phyloP scores from a whole-genome alignment of 1,140 invertebrate species.

The Pantala flavescens region DNA sequence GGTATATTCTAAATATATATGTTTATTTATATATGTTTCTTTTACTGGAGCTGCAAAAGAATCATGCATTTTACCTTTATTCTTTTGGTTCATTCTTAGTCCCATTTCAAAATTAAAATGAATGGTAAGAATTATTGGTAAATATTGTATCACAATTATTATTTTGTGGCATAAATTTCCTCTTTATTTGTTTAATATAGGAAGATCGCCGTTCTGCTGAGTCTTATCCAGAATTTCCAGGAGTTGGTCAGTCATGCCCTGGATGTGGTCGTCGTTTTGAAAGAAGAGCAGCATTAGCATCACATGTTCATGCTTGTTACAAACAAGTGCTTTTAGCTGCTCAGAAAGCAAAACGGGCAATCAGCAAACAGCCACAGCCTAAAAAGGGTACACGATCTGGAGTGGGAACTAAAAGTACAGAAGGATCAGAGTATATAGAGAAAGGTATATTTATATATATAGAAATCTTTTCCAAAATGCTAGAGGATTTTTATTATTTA shows the following conservation, averaged over 20 bases:
- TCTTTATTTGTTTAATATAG: constrained; percentile 24
- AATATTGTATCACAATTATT: too few species aligned
- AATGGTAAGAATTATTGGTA: too few species aligned
- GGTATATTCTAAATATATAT: too few species aligned
- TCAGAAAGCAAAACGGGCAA: background rate
- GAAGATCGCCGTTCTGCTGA: constrained; percentile 34
- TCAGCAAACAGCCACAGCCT: background rate
- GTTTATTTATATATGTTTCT: too few species aligned
- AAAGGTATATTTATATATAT: too few species aligned
- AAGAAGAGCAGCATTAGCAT: constrained; percentile 48
- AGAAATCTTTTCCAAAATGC: too few species aligned
- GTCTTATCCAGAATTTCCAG: constrained; percentile 43
- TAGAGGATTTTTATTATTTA: too few species aligned
- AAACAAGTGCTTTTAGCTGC: constrained; percentile 26
- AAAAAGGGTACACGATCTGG: background rate
- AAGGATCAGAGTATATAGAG: background rate
- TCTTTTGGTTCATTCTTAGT: too few species aligned
- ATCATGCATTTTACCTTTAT: too few species aligned
- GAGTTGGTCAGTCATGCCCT: constrained; percentile 46
- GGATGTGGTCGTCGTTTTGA: constrained; percentile 56
- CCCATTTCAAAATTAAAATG: too few species aligned
- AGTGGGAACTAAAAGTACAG: background rate
- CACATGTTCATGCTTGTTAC: constrained; percentile 45
- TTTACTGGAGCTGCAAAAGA: too few species aligned
- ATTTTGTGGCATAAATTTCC: too few species aligned